These are phyloP conservation scores for Galago senegalensis DNA, from an alignment of 2,797 vertebrate species.

Conservation along the genomic window DNA sequence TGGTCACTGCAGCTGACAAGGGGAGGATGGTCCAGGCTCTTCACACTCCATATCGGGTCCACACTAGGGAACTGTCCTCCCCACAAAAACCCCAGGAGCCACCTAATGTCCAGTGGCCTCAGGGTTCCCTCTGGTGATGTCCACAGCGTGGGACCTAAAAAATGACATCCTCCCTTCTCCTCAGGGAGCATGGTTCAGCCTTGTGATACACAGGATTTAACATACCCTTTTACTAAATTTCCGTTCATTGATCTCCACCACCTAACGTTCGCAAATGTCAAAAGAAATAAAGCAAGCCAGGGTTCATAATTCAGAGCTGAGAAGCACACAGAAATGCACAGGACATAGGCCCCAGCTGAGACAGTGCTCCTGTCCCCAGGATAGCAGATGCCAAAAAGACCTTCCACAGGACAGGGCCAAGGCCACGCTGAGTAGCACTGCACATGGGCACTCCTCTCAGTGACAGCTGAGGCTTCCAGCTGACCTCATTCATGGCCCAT, in stretches of 20 bases:
- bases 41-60: accelerated
- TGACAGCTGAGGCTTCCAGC: background rate
- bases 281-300: background rate
- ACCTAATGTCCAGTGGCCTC: background rate
- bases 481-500: background rate
- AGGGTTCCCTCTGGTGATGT: background rate
- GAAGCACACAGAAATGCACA: background rate
- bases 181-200: background rate
- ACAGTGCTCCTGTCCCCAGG: background rate
- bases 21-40: background rate
- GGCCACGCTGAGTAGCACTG: background rate
- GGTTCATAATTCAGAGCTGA: background rate
- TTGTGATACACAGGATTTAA: background rate
- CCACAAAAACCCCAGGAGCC: background rate
- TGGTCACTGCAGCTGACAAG: background rate
- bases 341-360: background rate
- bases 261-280: background rate
- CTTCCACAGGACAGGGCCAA: background rate
- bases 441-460: background rate
- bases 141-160: background rate
- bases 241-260: background rate
- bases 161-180: background rate
- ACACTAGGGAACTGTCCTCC: background rate
- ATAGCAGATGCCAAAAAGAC: background rate
- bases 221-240: background rate